Percentiles rank a stretch among this genome's conserved stretches.
These are phyloP conservation scores for Pocota personata DNA, from an alignment of 2,888 invertebrate species.

Conservation along the genomic window DNA sequence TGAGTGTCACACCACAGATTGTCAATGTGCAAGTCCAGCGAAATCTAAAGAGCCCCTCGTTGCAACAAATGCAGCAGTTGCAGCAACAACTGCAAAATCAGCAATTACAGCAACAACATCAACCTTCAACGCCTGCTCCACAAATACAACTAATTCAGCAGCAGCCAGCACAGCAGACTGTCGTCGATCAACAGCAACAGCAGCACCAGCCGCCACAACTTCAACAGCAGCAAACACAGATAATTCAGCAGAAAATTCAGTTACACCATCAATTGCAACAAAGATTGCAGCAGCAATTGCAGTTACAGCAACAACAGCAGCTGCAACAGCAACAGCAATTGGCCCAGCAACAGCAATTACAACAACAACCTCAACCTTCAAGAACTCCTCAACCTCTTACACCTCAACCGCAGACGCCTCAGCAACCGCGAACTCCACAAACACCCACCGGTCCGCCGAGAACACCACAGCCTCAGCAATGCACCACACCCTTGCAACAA, in stretches of 20 bases:
- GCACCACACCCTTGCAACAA: conserved; percentile 78
- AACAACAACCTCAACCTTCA: conserved; percentile 54
- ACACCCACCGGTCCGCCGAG: too few species aligned
- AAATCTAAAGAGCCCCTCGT: conserved; percentile 75
- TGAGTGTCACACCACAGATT: conserved; percentile 51
- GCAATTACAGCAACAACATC: conserved; percentile 37
- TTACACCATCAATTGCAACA: conserved; percentile 79
- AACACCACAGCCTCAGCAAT: too few species aligned
- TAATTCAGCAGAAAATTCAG: conserved; percentile 76
- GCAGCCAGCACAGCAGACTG: conserved; percentile 73
- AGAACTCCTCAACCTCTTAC: conserved; percentile 59
- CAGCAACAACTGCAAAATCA: conserved; percentile 68
- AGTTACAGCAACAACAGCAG: conserved; percentile 60
- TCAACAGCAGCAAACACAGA: conserved; percentile 73
- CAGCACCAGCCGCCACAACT: conserved; percentile 74
- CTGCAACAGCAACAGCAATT: conserved; percentile 75
- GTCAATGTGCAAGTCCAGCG: conserved; percentile 71
- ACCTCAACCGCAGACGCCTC: conserved; percentile 57
- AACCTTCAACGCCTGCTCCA: conserved; percentile 33
- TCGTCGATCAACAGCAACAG: conserved; percentile 74
- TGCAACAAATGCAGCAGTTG: conserved; percentile 69
- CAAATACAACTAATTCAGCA: conserved; percentile 77
- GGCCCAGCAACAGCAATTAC: too few species aligned
- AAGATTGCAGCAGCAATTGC: conserved; percentile 77
- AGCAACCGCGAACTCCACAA: conserved; percentile 63